Conservation (phyloP, 2,888 invertebrate genomes). For the Lordiphosa fenestrarum region DNA sequence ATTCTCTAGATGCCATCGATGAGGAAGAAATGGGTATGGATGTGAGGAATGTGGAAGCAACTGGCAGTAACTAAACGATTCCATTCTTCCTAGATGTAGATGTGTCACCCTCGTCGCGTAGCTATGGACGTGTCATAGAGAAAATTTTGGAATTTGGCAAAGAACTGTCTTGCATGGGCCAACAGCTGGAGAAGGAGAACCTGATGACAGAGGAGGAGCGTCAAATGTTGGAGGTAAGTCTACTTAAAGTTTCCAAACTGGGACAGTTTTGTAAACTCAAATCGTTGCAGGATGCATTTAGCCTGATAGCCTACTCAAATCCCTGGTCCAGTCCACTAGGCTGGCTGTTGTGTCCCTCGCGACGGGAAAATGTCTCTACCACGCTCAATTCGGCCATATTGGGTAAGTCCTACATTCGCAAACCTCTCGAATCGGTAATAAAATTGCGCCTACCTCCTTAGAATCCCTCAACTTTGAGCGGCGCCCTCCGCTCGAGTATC, state of each 20-base stretch:
- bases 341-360: constrained; percentile 96
- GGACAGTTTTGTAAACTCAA: neutral
- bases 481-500: constrained; percentile 95
- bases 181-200: constrained; percentile 89
- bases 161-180: constrained; percentile 95
- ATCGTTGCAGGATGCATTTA: constrained; percentile 92
- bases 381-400: constrained; percentile 98
- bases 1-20: constrained; percentile 83
- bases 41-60: neutral
- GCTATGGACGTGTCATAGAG: constrained; percentile 86
- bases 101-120: constrained; percentile 77
- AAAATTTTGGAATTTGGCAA: constrained; percentile 96
- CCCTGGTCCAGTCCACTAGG: constrained; percentile 98
- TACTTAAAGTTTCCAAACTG: no score
- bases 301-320: constrained; percentile 97
- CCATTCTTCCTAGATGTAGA: constrained; percentile 75
- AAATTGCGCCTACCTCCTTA: constrained; percentile 78
- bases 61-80: neutral
- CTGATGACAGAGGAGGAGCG: constrained; percentile 90
- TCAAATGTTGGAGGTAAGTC: constrained; percentile 91
- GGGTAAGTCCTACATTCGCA: constrained; percentile 83
- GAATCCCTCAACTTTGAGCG: constrained; percentile 95
- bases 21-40: constrained; percentile 87
- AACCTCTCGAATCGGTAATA: neutral
- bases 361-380: constrained; percentile 96